Percentiles rank a stretch among this genome's conserved stretches.
phyloP scores from a whole-genome alignment of 2,888 invertebrate species.

The Leptarthrus brevirostris region DNA sequence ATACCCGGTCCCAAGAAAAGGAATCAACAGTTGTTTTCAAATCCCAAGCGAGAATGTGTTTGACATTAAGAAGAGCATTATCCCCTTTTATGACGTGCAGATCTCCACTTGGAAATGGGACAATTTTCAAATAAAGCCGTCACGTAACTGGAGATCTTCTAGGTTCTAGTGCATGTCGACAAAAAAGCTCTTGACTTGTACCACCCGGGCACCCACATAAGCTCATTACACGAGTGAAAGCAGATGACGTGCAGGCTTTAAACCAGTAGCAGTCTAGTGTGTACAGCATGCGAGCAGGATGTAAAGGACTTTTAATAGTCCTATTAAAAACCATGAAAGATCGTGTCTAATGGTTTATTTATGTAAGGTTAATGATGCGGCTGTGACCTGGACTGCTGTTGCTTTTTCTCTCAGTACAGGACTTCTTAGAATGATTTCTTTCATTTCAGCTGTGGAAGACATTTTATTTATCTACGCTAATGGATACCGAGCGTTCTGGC shows the following conservation, averaged over 20 bases:
- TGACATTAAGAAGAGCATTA: slow-evolving; percentile 54
- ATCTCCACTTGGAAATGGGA: slow-evolving; percentile 53
- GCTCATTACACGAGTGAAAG: slow-evolving; percentile 52
- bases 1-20: neutral
- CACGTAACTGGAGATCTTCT: slow-evolving; percentile 51
- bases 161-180: slow-evolving; percentile 35
- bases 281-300: slow-evolving; percentile 49
- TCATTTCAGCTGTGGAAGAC: slow-evolving; percentile 29
- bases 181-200: slow-evolving; percentile 47
- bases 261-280: slow-evolving; percentile 35
- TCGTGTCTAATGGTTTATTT: slow-evolving; percentile 55
- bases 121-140: slow-evolving; percentile 54
- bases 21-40: slow-evolving; percentile 53
- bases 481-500: slow-evolving; percentile 4
- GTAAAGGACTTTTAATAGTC: slow-evolving; percentile 54
- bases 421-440: slow-evolving; percentile 24
- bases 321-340: slow-evolving; percentile 54
- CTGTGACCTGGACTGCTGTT: slow-evolving; percentile 47
- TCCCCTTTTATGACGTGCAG: slow-evolving; percentile 53
- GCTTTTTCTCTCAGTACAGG: slow-evolving; percentile 11
- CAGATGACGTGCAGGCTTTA: slow-evolving; percentile 51
- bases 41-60: slow-evolving; percentile 53
- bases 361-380: slow-evolving; percentile 53
- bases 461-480: slow-evolving; percentile 39
- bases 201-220: slow-evolving; percentile 46